These are phyloP conservation scores for Dendrocincla fuliginosa DNA, from an alignment of 2,797 vertebrate genomes.

Conservation along the genomic window DNA sequence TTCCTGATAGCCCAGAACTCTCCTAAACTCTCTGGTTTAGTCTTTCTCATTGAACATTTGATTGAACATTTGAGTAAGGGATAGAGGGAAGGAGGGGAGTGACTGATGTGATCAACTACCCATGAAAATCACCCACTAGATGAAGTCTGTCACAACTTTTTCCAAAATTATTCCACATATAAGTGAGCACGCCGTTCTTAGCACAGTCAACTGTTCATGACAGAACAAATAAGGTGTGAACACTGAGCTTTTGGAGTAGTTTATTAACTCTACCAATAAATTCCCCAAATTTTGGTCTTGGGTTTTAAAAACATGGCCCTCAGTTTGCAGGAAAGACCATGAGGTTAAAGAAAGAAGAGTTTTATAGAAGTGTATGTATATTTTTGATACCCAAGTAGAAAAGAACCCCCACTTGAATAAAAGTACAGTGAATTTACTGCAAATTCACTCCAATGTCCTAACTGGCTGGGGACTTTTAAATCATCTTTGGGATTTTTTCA, in stretches of 20 bases:
- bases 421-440: neutral
- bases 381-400: neutral
- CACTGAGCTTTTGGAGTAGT: neutral
- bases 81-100: neutral
- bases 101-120: neutral
- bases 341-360: neutral
- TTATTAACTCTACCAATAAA: neutral
- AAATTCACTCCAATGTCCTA: neutral
- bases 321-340: neutral
- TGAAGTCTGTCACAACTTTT: neutral
- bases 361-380: neutral
- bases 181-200: neutral
- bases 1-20: neutral
- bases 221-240: neutral
- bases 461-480: neutral
- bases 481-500: neutral
- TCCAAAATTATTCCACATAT: neutral
- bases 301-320: neutral
- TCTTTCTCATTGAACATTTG: neutral
- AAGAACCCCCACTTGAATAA: neutral
- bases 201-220: neutral
- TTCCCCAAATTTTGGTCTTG: neutral
- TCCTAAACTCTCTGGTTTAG: neutral
- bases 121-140: neutral
- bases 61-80: neutral